A percentile compares a stretch with the other conserved stretches of the same genome.
These are phyloP conservation scores for Drosophila prostipennis DNA, from an alignment of 2,888 invertebrate genomes.

Conservation along the genomic window DNA sequence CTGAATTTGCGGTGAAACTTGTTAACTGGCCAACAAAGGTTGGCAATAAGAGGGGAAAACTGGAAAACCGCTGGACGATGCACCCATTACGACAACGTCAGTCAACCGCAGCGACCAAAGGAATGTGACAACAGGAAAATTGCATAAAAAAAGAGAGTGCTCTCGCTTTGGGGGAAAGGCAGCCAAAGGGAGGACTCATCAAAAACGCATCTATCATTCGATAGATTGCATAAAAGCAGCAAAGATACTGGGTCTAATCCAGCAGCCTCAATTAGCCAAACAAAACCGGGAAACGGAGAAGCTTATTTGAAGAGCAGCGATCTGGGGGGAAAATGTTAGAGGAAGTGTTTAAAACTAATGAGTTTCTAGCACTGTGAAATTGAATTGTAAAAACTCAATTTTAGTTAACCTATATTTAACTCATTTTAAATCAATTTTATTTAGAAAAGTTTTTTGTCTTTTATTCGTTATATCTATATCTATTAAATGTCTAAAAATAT, in stretches of 20 bases:
- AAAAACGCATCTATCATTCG: slow-evolving; percentile 65
- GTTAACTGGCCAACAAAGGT: slow-evolving; percentile 39
- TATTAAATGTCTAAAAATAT: too few species aligned
- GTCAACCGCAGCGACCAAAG: slow-evolving; percentile 64
- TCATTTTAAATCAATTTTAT: neutral
- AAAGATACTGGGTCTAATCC: neutral
- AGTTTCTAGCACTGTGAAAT: neutral
- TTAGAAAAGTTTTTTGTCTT: too few species aligned
- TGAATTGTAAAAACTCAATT: neutral
- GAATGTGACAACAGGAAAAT: slow-evolving; percentile 66
- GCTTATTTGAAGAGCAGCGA: neutral
- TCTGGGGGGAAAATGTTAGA: neutral
- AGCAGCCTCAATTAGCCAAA: slow-evolving; percentile 40
- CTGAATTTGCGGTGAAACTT: slow-evolving; percentile 68
- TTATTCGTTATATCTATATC: too few species aligned
- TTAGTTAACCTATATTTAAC: neutral
- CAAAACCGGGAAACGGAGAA: slow-evolving; percentile 5
- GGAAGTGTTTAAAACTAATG: neutral
- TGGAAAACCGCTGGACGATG: slow-evolving; percentile 33
- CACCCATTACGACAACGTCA: slow-evolving; percentile 58
- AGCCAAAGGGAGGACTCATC: slow-evolving; percentile 45
- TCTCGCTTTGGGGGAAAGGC: slow-evolving; percentile 14
- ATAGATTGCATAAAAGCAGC: slow-evolving; percentile 36
- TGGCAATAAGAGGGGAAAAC: slow-evolving; percentile 31
- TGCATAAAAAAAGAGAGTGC: slow-evolving; percentile 41